phyloP scores from a whole-genome alignment of 1,140 invertebrate genomes.

The Cydia pomonella region DNA sequence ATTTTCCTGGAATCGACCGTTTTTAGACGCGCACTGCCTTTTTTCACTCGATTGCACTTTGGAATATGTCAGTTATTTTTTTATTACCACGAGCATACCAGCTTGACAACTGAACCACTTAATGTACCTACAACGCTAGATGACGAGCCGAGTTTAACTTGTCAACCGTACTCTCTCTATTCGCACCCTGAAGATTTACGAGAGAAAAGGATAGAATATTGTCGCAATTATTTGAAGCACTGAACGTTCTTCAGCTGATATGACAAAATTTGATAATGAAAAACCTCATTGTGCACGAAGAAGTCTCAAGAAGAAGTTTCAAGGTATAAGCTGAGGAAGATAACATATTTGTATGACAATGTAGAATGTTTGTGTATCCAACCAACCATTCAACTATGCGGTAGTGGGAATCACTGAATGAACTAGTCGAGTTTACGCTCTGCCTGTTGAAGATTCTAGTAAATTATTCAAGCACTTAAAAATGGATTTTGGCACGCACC shows the following conservation, averaged over 20 bases:
- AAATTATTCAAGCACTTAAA: constrained; percentile 16
- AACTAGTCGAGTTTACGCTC: background rate
- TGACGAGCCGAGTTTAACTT: background rate
- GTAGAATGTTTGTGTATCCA: background rate
- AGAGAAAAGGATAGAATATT: background rate
- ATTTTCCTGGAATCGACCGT: background rate
- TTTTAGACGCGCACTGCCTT: background rate
- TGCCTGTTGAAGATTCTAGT: constrained; percentile 4
- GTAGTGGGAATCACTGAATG: background rate
- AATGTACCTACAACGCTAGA: background rate
- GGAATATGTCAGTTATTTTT: background rate
- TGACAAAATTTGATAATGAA: no score
- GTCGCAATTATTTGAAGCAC: no score
- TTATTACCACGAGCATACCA: background rate
- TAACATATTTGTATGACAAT: background rate
- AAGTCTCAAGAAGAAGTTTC: no score
- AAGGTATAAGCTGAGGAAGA: background rate
- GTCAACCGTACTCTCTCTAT: background rate
- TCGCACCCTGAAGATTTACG: background rate
- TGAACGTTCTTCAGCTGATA: no score
- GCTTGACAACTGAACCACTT: background rate
- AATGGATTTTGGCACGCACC: constrained; percentile 28
- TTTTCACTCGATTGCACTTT: background rate
- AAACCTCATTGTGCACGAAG: no score
- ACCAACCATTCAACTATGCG: background rate